Evolutionary conservation across 1,140 invertebrate genomes (phyloP).

Genomic region (Pachyrhynchus sulphureomaculatus): DNA sequence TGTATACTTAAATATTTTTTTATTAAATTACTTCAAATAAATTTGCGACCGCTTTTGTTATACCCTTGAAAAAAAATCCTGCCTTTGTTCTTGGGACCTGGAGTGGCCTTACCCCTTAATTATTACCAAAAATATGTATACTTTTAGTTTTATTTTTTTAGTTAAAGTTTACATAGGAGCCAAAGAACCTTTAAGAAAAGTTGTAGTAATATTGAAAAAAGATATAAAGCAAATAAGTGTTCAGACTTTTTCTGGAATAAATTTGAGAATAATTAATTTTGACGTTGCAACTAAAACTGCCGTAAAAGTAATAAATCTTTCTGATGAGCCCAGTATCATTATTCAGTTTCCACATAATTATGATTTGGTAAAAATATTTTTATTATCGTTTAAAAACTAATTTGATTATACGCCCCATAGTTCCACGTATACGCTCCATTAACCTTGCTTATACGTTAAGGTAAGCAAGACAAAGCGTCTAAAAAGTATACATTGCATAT

Average conservation of each 20-base stretch:
- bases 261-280: slow-evolving; percentile 40
- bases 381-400: slow-evolving; percentile 47
- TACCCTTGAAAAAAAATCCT: too few relatives aligned
- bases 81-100: too few relatives aligned
- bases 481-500: too few relatives aligned
- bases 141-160: slow-evolving; percentile 42
- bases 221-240: slow-evolving; percentile 71
- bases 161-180: slow-evolving; percentile 55
- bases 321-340: slow-evolving; percentile 55
- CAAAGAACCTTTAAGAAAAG: slow-evolving; percentile 48
- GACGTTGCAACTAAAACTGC: neutral
- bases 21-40: too few relatives aligned
- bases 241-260: slow-evolving; percentile 60
- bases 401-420: slow-evolving; percentile 43
- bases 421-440: too few relatives aligned
- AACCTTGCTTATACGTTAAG: too few relatives aligned
- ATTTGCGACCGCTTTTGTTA: too few relatives aligned
- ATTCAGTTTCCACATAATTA: slow-evolving; percentile 62
- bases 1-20: too few relatives aligned
- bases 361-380: slow-evolving; percentile 51
- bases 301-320: slow-evolving; percentile 34
- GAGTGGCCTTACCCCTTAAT: too few relatives aligned
- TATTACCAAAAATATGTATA: too few relatives aligned
- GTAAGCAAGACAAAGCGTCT: too few relatives aligned
- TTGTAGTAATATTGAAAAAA: slow-evolving; percentile 56